Conservation (phyloP, 1,140 invertebrate species). For the Teleopsis dalmanni region DNA sequence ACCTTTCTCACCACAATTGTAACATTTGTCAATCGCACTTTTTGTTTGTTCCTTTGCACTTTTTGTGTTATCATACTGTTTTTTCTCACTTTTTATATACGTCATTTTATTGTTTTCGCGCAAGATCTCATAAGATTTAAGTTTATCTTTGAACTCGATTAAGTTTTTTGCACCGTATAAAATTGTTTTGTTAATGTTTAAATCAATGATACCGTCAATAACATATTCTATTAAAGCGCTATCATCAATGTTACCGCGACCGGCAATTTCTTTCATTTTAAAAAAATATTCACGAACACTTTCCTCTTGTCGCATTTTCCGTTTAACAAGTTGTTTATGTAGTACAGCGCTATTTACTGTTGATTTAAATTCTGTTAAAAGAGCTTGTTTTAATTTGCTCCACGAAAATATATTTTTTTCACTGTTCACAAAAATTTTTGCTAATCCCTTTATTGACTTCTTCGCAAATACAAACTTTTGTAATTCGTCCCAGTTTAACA, state of each 20-base stretch:
- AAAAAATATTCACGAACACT: constrained; percentile 9
- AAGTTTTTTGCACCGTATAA: constrained; percentile 11
- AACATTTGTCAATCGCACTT: no score
- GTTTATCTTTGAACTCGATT: constrained; percentile 9
- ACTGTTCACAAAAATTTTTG: background rate
- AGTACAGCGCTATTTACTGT: constrained; percentile 7
- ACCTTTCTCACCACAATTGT: no score
- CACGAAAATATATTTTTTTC: background rate
- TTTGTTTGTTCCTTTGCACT: background rate
- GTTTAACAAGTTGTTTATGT: background rate
- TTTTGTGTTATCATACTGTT: background rate
- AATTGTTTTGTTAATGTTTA: constrained; percentile 1
- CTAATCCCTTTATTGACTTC: background rate
- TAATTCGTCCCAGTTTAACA: no score
- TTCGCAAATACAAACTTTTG: no score
- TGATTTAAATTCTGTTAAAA: no score
- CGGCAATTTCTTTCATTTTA: constrained; percentile 3
- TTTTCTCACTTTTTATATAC: background rate
- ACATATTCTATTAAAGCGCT: background rate
- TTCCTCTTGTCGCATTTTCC: constrained; percentile 5
- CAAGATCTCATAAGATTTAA: constrained; percentile 1
- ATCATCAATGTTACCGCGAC: background rate
- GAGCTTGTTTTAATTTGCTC: background rate
- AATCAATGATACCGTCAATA: background rate
- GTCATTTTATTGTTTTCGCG: no score